Conservation (phyloP, 2,888 invertebrate species). For the Noctua pronuba region DNA sequence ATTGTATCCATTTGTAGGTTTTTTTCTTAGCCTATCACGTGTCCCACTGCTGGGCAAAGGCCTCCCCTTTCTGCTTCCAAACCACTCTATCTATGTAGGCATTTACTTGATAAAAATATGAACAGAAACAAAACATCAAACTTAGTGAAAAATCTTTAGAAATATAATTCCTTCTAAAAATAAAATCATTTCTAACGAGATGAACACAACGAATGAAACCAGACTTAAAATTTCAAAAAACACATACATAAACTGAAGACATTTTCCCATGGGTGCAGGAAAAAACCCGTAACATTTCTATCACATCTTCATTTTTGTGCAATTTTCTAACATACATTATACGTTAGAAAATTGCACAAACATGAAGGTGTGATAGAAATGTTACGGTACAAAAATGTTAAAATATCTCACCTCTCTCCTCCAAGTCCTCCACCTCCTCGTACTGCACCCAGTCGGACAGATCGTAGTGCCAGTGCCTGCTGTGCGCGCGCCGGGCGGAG, state of each 20-base stretch:
- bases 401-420: conserved; percentile 93
- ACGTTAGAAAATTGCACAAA: too few species aligned
- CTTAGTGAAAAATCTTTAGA: neutral
- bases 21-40: too few species aligned
- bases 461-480: conserved; percentile 97
- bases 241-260: neutral
- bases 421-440: conserved; percentile 97
- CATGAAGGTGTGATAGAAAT: too few species aligned
- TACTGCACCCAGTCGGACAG: conserved; percentile 98
- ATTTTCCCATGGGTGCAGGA: neutral
- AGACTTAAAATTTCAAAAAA: neutral
- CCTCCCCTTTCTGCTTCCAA: too few species aligned
- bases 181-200: too few species aligned
- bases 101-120: neutral
- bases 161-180: neutral
- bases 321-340: too few species aligned
- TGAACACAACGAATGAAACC: too few species aligned
- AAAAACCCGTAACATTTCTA: neutral
- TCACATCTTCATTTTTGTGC: neutral
- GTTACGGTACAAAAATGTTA: neutral
- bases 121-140: neutral
- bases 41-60: too few species aligned
- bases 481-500: conserved; percentile 95
- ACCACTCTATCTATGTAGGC: neutral
- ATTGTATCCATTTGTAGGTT: neutral